Evolutionary conservation across 2,797 vertebrate genomes (phyloP).

Genomic region (Eulemur albifrons): DNA sequence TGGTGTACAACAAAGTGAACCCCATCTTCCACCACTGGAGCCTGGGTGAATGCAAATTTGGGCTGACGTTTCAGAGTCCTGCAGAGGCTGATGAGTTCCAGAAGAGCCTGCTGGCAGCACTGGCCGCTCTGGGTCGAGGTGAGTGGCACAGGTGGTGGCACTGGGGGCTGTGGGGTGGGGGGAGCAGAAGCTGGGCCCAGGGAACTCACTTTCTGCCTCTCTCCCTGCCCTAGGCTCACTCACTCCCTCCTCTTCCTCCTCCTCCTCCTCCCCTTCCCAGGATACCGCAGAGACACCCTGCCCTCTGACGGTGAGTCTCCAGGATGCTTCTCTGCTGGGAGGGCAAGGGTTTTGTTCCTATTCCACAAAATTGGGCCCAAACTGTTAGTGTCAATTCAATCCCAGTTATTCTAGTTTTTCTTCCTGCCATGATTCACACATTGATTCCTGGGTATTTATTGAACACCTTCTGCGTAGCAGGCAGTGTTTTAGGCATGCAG

Average conservation of each 20-base stretch:
- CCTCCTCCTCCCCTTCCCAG: slow-evolving; percentile 80
- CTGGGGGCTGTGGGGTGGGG: not conserved
- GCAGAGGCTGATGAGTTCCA: slow-evolving; percentile 94
- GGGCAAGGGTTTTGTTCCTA: not conserved
- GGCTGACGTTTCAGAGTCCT: slow-evolving; percentile 95
- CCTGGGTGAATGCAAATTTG: slow-evolving; percentile 93
- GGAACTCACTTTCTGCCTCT: slow-evolving; percentile 49
- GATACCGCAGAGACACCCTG: slow-evolving; percentile 76
- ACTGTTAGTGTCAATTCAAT: not conserved
- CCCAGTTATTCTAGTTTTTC: not conserved
- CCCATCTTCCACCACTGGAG: slow-evolving; percentile 98
- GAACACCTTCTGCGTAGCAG: not conserved
- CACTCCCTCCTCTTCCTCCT: slow-evolving; percentile 79
- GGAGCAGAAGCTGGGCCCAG: not conserved
- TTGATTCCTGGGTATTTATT: slow-evolving; percentile 23
- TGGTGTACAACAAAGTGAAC: slow-evolving; percentile 96
- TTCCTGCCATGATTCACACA: not conserved
- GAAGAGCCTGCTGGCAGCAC: slow-evolving; percentile 89
- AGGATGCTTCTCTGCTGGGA: not conserved
- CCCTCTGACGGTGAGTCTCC: slow-evolving; percentile 74
- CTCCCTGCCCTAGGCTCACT: slow-evolving; percentile 76
- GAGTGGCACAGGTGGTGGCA: rapidly evolving
- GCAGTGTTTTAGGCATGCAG: slow-evolving; percentile 25
- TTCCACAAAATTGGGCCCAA: not conserved
- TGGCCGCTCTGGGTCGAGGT: slow-evolving; percentile 93